Conservation (phyloP, 1,140 invertebrate genomes). For the Phenacoccus solenopsis region DNA sequence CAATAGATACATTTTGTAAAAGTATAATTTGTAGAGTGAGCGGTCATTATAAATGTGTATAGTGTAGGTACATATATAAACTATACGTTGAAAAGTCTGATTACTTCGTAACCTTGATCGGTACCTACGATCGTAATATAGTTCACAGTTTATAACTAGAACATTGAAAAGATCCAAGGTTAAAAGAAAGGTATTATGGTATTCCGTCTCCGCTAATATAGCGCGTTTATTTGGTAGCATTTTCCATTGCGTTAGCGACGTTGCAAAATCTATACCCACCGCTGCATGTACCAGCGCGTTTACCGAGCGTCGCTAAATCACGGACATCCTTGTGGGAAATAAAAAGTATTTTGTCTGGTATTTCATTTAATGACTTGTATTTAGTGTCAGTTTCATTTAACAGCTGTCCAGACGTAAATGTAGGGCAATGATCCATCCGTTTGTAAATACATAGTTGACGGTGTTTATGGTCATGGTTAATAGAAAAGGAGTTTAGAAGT, state of each 20-base stretch:
- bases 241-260: too few relatives aligned
- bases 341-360: background rate
- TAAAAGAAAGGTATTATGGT: conserved; percentile 3
- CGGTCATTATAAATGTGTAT: background rate
- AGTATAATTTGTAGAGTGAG: background rate
- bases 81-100: too few relatives aligned
- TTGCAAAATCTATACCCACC: too few relatives aligned
- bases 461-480: background rate
- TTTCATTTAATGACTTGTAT: background rate
- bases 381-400: conserved; percentile 3
- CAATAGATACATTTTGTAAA: background rate
- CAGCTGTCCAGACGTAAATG: background rate
- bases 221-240: too few relatives aligned
- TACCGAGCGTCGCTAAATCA: background rate
- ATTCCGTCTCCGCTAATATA: too few relatives aligned
- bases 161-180: background rate
- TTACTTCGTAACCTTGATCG: background rate
- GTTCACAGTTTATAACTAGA: background rate
- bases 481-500: background rate
- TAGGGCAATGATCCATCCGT: conserved; percentile 1
- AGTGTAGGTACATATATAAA: too few relatives aligned
- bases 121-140: background rate
- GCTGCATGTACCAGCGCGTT: too few relatives aligned
- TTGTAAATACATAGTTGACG: background rate
- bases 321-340: background rate